Conservation (phyloP, 1,140 invertebrate species). For the Watersipora subatra region DNA sequence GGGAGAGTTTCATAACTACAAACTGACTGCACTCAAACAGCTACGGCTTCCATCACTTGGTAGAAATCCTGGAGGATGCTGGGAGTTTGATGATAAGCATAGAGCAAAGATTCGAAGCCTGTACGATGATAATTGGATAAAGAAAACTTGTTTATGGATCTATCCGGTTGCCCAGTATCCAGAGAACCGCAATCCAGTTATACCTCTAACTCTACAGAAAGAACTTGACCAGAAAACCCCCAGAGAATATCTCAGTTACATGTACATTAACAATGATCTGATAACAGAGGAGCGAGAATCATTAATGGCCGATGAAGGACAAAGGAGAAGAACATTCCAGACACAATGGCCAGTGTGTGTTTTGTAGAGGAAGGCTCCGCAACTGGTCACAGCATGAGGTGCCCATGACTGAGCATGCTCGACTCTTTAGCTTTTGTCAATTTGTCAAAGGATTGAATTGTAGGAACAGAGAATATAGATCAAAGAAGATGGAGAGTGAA, state of each 20-base stretch:
- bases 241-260: not conserved
- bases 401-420: slow-evolving; percentile 61
- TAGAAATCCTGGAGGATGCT: too few species aligned
- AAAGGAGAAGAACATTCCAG: slow-evolving; percentile 49
- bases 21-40: too few species aligned
- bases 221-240: not conserved
- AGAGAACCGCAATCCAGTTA: not conserved
- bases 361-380: slow-evolving; percentile 58
- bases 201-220: not conserved
- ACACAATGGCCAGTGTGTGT: slow-evolving; percentile 68
- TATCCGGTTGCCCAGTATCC: not conserved
- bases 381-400: slow-evolving; percentile 60
- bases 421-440: slow-evolving; percentile 37
- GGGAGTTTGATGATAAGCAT: too few species aligned
- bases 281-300: not conserved
- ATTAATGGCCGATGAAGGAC: slow-evolving; percentile 4
- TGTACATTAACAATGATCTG: not conserved
- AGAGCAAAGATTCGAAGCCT: too few species aligned
- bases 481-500: not conserved
- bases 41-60: too few species aligned
- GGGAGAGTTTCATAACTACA: too few species aligned
- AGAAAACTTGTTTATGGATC: too few species aligned
- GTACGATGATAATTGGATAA: too few species aligned
- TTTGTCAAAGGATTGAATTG: slow-evolving; percentile 19
- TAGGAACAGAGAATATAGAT: not conserved